A percentile compares a stretch with the other conserved stretches of the same genome.
These are phyloP conservation scores for Anorthoa munda DNA, from an alignment of 2,888 invertebrate genomes.

Conservation along the genomic window DNA sequence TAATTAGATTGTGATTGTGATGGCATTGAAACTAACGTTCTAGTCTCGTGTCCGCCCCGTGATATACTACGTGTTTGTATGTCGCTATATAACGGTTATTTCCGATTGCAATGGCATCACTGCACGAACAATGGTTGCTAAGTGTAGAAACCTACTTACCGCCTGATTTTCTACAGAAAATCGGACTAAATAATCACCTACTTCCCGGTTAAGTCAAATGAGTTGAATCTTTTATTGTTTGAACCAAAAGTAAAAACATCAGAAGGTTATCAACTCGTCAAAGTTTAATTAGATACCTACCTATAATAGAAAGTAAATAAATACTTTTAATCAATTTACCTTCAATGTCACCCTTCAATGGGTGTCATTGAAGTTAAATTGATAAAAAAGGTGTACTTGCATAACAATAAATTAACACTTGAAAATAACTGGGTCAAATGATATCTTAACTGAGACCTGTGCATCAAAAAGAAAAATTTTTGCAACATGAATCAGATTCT, in stretches of 20 bases:
- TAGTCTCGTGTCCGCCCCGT: conserved; percentile 36
- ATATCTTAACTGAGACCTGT: neutral
- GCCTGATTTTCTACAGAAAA: neutral
- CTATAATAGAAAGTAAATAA: neutral
- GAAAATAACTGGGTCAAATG: neutral
- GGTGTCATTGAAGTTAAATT: neutral
- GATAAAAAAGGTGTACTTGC: neutral
- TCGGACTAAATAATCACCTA: too few species aligned
- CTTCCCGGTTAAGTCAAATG: neutral
- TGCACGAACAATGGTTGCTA: neutral
- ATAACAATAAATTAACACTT: neutral
- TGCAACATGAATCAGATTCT: neutral
- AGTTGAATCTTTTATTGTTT: neutral
- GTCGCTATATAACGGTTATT: neutral
- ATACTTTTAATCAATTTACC: neutral
- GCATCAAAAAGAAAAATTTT: neutral
- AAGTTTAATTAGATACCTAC: neutral
- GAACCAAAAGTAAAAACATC: neutral
- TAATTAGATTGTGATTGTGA: conserved; percentile 27
- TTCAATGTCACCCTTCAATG: too few species aligned
- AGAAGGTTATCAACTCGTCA: neutral
- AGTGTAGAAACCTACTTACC: neutral
- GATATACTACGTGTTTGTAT: conserved; percentile 18
- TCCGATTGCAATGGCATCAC: neutral
- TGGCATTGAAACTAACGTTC: conserved; percentile 45